phyloP scores from a whole-genome alignment of 2,888 invertebrate genomes.

The Dryobotodes eremita region DNA sequence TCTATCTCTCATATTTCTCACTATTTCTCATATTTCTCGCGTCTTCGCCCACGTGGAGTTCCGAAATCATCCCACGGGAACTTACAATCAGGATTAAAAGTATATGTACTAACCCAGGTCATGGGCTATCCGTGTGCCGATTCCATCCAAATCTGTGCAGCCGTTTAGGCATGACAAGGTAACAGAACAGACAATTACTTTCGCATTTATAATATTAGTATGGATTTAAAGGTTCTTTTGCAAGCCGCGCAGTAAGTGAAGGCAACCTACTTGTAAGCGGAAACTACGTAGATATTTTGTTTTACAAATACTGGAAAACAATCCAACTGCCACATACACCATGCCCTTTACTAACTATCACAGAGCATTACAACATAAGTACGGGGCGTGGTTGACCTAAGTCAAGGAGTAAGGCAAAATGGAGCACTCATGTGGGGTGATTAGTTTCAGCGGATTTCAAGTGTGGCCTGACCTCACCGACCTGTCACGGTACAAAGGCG shows the following conservation, averaged over 20 bases:
- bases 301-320: slow-evolving; percentile 42
- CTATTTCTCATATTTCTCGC: too few species aligned
- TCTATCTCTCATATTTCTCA: too few species aligned
- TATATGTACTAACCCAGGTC: not conserved
- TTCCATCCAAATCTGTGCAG: not conserved
- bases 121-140: not conserved
- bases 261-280: not conserved
- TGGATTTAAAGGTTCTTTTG: not conserved
- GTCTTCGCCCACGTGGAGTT: too few species aligned
- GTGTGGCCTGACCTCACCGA: not conserved
- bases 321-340: slow-evolving; percentile 27
- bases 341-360: slow-evolving; percentile 46
- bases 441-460: not conserved
- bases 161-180: not conserved
- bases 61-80: too few species aligned
- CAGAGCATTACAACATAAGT: slow-evolving; percentile 49
- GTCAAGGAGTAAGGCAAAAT: slow-evolving; percentile 23
- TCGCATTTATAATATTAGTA: not conserved
- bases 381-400: slow-evolving; percentile 50
- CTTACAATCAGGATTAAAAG: too few species aligned
- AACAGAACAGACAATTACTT: not conserved
- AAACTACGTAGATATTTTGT: slow-evolving; percentile 6
- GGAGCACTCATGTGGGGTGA: slow-evolving; percentile 6
- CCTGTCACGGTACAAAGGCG: not conserved
- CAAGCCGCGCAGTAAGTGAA: not conserved